Percentiles rank a stretch among this genome's conserved stretches.
These are phyloP conservation scores for Mycalesis mineus DNA, from an alignment of 2,888 invertebrate species.

Conservation along the genomic window DNA sequence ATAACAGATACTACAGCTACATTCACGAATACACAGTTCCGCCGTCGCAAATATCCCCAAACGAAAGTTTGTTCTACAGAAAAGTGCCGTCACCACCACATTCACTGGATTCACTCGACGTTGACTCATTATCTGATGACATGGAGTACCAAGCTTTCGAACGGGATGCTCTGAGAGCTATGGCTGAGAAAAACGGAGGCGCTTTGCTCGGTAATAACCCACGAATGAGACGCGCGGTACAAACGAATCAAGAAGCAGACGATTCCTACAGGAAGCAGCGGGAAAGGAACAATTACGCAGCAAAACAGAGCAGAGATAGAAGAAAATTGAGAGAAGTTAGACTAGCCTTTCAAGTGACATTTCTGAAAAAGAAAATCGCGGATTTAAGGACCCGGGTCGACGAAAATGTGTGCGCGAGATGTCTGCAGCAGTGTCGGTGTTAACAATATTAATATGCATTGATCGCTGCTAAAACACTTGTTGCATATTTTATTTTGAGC, in stretches of 20 bases:
- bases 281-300: constrained; percentile 95
- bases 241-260: constrained; percentile 74
- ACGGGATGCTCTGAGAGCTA: constrained; percentile 82
- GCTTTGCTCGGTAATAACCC: constrained; percentile 79
- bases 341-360: constrained; percentile 91
- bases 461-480: too few relatives aligned
- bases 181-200: constrained; percentile 80
- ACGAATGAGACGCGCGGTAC: constrained; percentile 82
- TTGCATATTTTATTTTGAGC: too few relatives aligned
- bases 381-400: constrained; percentile 37
- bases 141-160: constrained; percentile 84
- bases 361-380: constrained; percentile 71
- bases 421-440: constrained; percentile 27
- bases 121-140: constrained; percentile 67
- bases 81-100: constrained; percentile 66
- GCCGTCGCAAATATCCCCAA: constrained; percentile 46
- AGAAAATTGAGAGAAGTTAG: constrained; percentile 94
- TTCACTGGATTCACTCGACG: constrained; percentile 46
- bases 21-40: constrained; percentile 34
- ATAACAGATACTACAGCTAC: constrained; percentile 16
- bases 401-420: constrained; percentile 24
- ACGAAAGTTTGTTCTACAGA: constrained; percentile 29
- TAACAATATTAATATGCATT: not conserved
- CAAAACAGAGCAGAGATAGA: constrained; percentile 94
- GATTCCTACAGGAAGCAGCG: constrained; percentile 92